phyloP scores from a whole-genome alignment of 2,797 vertebrate genomes.

The Betta splendens region DNA sequence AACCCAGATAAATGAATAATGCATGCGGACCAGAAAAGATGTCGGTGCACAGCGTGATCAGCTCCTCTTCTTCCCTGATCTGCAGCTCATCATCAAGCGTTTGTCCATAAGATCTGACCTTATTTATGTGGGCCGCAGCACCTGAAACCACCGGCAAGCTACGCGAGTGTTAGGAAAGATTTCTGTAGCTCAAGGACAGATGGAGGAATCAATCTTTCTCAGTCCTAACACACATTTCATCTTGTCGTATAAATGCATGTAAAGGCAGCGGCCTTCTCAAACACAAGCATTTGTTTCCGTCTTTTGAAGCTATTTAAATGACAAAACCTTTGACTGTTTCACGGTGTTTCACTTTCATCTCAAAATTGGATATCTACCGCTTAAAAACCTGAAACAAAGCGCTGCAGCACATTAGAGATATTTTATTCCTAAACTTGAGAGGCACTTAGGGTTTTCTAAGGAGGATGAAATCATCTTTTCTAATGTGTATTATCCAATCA shows the following conservation, averaged over 20 bases:
- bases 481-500: background rate
- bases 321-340: conserved; percentile 44
- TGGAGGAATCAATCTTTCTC: conserved; percentile 12
- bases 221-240: conserved; percentile 23
- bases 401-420: conserved; percentile 5
- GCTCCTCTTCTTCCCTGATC: conserved; percentile 22
- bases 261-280: conserved; percentile 27
- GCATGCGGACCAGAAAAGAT: conserved; percentile 49
- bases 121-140: conserved; percentile 1
- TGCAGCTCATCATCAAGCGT: conserved; percentile 16
- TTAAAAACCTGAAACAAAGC: conserved; percentile 28
- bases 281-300: conserved; percentile 28
- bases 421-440: conserved; percentile 12
- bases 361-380: conserved; percentile 26
- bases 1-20: conserved; percentile 61
- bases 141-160: conserved; percentile 12
- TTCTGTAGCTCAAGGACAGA: conserved; percentile 5
- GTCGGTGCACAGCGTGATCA: conserved; percentile 23
- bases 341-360: conserved; percentile 35
- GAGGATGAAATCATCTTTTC: conserved; percentile 1
- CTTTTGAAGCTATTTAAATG: conserved; percentile 37
- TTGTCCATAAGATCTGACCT: conserved; percentile 2
- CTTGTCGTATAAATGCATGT: conserved; percentile 29
- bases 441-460: background rate
- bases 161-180: conserved; percentile 19